Base-by-base conservation (phyloP, 2,888 invertebrate species). In the Agrochola lota region DNA sequence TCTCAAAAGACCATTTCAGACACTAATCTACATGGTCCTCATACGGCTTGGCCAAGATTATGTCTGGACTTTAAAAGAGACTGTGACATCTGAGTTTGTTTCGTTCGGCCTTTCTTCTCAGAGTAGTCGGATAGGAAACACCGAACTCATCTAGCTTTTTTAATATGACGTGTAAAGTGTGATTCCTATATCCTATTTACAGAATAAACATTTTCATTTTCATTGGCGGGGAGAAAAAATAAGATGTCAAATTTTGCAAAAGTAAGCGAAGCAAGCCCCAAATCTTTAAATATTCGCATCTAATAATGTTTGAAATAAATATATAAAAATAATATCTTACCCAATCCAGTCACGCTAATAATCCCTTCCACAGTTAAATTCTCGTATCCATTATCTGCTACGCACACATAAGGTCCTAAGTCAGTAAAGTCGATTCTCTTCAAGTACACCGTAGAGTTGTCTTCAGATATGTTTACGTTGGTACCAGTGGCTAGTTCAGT, bases 401-500 rank as follows among this genome's bases (percentile, higher is more conserved):
- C 92, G 89, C 97, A 97, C 0, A 91, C 91, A 85, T 97, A 97
- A 23, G 91, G 87, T 0, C 97, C 97, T 5, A 96, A 82, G 77
- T 96, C 89, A 2, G 86, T 80, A 55, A 95, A 95, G 66, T 93
- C 92, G 2, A 95, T 91, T 71, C 89, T 92, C 40, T 90, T 87
- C 49, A 97, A 89, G 30, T 89, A 87, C 2, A 96, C 76, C 2
- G 90, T 90, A 0, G 88, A 85, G 8, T 87, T 88, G 59, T 94
- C 91, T 15, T 91, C 91, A 0, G 91, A 87, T 11, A 93, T 40
- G 0, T 91, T 84, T 4, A 92, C 83, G 55, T 92, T 92, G 11
- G 83, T 80, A 55, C 85, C 85, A 1, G 80, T 72, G 0, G 30
- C 15, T 1, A 96, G 72, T 4, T 85, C 63, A 0, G 96, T 94